Evolutionary conservation across 1,140 invertebrate genomes (phyloP).

Genomic region (Pogonus chalceus): DNA sequence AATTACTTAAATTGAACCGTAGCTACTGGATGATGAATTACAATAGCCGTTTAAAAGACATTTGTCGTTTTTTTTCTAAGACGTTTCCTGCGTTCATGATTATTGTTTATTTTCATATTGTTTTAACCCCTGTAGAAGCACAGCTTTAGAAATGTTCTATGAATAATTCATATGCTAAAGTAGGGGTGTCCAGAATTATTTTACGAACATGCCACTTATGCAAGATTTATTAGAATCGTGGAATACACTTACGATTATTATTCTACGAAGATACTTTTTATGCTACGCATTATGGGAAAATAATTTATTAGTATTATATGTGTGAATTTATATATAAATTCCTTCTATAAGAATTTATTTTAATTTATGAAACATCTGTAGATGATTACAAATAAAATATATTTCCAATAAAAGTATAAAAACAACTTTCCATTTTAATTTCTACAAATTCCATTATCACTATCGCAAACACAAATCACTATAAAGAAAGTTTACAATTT

Average conservation of each 20-base stretch:
- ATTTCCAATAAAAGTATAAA: too few relatives aligned
- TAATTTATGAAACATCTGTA: too few relatives aligned
- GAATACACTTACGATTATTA: too few relatives aligned
- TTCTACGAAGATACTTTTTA: neutral
- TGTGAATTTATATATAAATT: neutral
- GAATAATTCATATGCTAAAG: neutral
- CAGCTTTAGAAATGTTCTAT: neutral
- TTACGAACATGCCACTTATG: neutral
- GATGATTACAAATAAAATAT: too few relatives aligned
- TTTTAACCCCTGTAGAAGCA: neutral
- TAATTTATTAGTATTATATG: neutral
- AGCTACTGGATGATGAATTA: neutral
- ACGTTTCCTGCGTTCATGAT: neutral
- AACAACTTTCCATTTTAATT: too few relatives aligned
- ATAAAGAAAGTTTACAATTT: too few relatives aligned
- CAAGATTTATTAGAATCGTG: too few relatives aligned
- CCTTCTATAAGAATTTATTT: too few relatives aligned
- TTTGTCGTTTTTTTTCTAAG: neutral
- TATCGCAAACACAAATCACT: too few relatives aligned
- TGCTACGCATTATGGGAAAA: neutral
- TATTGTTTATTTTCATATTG: neutral
- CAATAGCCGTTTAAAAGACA: neutral
- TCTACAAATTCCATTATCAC: too few relatives aligned
- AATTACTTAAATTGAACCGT: neutral
- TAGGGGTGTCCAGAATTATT: neutral